Evolutionary conservation across 2,888 invertebrate genomes (phyloP).

Genomic region (Poecilus cupreus): DNA sequence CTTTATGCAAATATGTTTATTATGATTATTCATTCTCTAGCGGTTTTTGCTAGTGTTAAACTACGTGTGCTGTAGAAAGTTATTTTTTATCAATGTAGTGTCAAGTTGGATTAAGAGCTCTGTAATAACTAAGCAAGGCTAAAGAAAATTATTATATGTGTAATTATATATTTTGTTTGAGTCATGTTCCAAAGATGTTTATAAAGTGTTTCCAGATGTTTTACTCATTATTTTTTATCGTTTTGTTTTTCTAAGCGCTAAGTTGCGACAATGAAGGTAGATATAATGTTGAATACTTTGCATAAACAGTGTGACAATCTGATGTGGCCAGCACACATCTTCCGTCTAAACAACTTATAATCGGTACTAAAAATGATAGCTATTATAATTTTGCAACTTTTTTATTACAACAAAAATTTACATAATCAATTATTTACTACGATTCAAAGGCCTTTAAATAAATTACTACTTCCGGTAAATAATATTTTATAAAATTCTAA

Average conservation of each 20-base stretch:
- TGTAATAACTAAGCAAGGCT: not conserved
- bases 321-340: no score
- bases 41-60: not conserved
- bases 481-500: no score
- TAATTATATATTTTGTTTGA: not conserved
- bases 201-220: not conserved
- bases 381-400: no score
- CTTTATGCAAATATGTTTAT: constrained; percentile 32
- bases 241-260: not conserved
- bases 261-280: not conserved
- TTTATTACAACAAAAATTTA: no score
- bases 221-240: not conserved
- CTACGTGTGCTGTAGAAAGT: constrained; percentile 1
- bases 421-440: no score
- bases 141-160: not conserved
- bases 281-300: no score
- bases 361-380: no score
- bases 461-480: no score
- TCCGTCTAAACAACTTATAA: no score
- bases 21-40: constrained; percentile 28
- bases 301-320: no score
- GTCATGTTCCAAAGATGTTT: not conserved
- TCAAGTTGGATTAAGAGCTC: not conserved
- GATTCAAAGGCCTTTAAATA: no score
- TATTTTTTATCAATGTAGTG: not conserved